Evolutionary conservation across 2,113 vertebrate genomes (phyloP).

Genomic region (Balaenoptera acutorostrata): DNA sequence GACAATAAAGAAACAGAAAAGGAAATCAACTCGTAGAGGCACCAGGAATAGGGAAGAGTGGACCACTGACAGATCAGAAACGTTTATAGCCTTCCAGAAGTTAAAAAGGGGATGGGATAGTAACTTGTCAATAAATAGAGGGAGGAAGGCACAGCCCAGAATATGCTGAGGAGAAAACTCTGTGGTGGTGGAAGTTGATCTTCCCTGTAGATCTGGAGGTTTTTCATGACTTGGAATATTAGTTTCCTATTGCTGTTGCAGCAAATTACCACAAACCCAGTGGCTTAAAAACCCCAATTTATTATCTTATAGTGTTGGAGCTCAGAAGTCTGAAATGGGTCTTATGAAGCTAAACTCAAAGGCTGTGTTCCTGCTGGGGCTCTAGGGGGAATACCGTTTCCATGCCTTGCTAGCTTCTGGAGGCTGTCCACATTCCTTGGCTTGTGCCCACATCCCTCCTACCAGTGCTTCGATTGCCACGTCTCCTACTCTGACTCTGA

Average conservation of each 20-base stretch:
- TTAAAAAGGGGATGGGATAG: not conserved
- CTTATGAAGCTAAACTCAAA: not conserved
- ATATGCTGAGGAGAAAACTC: not conserved
- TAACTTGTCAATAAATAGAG: not conserved
- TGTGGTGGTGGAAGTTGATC: accelerated
- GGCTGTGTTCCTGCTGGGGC: not conserved
- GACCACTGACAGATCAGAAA: not conserved
- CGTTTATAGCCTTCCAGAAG: not conserved
- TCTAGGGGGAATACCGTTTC: not conserved
- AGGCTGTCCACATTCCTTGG: not conserved
- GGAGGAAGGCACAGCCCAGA: not conserved
- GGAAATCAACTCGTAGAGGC: not conserved
- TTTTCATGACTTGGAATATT: not conserved
- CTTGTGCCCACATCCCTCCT: not conserved
- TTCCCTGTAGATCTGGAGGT: not conserved
- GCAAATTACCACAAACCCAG: not conserved
- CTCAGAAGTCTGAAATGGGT: not conserved
- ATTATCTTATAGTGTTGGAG: not conserved
- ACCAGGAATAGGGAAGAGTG: not conserved
- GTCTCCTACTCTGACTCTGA: not conserved
- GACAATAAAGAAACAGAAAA: not conserved
- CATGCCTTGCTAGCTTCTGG: not conserved
- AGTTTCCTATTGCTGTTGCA: not conserved
- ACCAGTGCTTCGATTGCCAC: accelerated
- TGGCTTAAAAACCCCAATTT: not conserved